Evolutionary conservation across 2,888 invertebrate species (phyloP), one percentile per base, ranked within the genome.

Genomic region (Zonitis immaculata): DNA sequence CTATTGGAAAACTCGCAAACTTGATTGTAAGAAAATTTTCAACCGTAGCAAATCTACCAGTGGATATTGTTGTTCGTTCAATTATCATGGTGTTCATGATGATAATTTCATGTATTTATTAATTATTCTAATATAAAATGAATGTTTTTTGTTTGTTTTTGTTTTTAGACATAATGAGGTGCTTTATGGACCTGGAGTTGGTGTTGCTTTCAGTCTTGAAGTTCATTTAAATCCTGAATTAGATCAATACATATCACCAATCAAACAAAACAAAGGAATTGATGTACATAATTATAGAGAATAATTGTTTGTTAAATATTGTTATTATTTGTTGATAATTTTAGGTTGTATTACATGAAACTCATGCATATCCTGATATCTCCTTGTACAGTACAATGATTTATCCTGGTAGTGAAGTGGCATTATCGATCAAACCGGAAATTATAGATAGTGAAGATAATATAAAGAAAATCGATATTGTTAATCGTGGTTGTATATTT

Each of bases 61-160:
- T 9, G 57, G 57, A 6, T 54, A 42, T 48, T 57, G 57, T 47
- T 57, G 57, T 46, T 54, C 54, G 9, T 57, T 57, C 12, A 57
- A 57, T 39, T 57, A 54, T 32, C 28, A 51, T 9, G 47, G 44
- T 18, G 49, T 42, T 16, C 1, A 12, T 20, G 27, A 44, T 44
- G 18, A 27, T 6, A 35, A 49, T 18, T 9, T 3, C 14, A 20
- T 5, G 27, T 46, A 53, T 18, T 45, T 11, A 5, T 43, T 32
- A 16, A 20, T 35, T 6, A 16, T 32, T 27, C n/a, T 1, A 35
- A 6, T 11, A 9, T 4, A n/a, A 4, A 49, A n/a, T 42, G 27
- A n/a, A 44, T 18, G n/a, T n/a, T n/a, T n/a, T n/a, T n/a, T n/a
- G n/a, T n/a, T 30, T 18, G 12, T 4, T 7, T 18, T 6, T 51